These are phyloP conservation scores for Xestia c-nigrum DNA, from an alignment of 2,888 invertebrate species.

Conservation along the genomic window DNA sequence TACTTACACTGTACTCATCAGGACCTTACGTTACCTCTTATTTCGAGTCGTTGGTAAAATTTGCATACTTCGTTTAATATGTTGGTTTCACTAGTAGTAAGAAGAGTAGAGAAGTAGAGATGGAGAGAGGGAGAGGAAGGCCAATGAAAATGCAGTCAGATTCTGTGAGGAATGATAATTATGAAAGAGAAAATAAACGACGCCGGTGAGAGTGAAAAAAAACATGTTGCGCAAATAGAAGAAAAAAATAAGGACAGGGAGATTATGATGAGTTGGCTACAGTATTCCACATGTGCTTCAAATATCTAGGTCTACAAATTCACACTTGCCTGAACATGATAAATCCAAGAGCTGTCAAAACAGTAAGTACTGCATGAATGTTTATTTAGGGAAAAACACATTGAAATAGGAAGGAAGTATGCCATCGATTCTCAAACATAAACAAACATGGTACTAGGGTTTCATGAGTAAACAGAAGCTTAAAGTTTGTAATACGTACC, in stretches of 20 bases:
- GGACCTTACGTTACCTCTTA: neutral
- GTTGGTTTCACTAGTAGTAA: no score
- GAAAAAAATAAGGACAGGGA: no score
- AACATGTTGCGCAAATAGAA: no score
- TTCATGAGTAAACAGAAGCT: constrained; percentile 31
- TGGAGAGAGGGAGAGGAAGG: no score
- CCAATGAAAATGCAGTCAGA: no score
- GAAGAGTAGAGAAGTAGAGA: no score
- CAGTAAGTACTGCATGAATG: neutral
- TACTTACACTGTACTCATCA: neutral
- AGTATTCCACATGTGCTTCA: no score
- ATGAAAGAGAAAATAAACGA: no score
- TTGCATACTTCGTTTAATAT: no score
- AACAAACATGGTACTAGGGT: constrained; percentile 36
- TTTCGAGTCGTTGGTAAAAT: neutral
- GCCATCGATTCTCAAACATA: constrained; percentile 25
- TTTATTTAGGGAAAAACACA: constrained; percentile 19
- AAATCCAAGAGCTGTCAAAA: constrained; percentile 2
- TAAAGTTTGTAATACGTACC: constrained; percentile 50
- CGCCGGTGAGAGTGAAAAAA: no score
- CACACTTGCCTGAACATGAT: neutral
- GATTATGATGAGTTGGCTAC: no score
- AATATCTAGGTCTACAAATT: neutral
- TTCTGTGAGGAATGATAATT: no score
- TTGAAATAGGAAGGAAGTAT: constrained; percentile 13